Base-by-base conservation (phyloP, 1,140 invertebrate genomes). In the Lucilia sericata region DNA sequence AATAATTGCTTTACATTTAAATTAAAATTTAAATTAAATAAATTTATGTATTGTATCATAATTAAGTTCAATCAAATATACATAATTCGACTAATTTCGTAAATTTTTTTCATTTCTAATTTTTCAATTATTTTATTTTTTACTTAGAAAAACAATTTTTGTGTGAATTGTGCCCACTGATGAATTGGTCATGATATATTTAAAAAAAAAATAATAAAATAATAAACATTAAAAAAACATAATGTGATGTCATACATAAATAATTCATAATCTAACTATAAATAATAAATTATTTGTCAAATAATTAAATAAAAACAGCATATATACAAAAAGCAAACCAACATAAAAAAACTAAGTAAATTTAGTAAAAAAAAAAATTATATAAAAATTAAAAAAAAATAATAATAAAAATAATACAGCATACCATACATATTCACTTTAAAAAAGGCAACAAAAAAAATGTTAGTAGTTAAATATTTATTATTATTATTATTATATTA, bases 401-500 rank as follows among this genome's bases (percentile, higher is more conserved):
- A 9, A 70, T 13, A 49, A 51, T 49, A n/a, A 78, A 42, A 42
- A 65, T 70, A 70, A 70, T 70, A 70, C 17, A 25, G 65, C 65
- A 80, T 21, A 80, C 75, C 42, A 80, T 49, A 80, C 76, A 80
- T 80, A 80, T 80, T 80, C 76, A 80, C 76, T 80, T 80, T 80
- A 49, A 80, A 80, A 80, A 80, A 80, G 76, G 47, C 76, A 80
- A 80, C 76, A n/a, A 80, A 78, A 80, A 78, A 51, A 51, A 80
- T 80, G 76, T 80, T 80, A 80, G 76, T 80, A 80, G 76, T 80
- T 80, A 80, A 70, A 80, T 80, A 80, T 42, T 78, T 42, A 78
- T 30, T 30, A 30, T 70, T 70, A 60, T 42, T 42, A 78, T 70
- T 70, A 60, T 42, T 42, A 55, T 70, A 70, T 70, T 70, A 25